Base-by-base conservation (phyloP, 2,888 invertebrate genomes). In the Pseudococcus jackbeardsleyi region DNA sequence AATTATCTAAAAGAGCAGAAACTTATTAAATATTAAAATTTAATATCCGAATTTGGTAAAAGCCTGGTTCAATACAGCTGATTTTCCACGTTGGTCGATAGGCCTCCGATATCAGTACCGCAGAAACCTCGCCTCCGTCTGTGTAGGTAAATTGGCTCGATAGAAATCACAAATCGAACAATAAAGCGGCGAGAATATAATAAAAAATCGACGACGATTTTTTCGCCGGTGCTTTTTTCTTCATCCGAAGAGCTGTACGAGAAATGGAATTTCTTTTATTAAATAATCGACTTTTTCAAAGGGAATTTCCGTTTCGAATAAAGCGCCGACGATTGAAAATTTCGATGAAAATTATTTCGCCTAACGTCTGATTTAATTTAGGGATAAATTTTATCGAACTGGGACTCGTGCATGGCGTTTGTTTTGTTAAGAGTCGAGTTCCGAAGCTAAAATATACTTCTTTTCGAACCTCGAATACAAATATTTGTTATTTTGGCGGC, bases 201-300 rank as follows among this genome's bases (percentile, higher is more conserved):
- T 72, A 33, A 72, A 72, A 72, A 17, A 33, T 15, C 72, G 72
- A 72, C 22, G 64, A 64, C 11, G 1, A 5, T 64, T 64, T 64
- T 9, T 19, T 22, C 22, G 11, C 5, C n/a, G 15, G 0, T n/a
- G 3, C 6, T 59, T 72, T 72, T 72, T 72, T 72, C 15, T 72
- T 72, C 11, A 22, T 72, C 33, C 33, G 15, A 33, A 33, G 6
- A 7, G 33, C 33, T 72, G 17, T 17, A 72, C 17, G 1, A 72
- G 33, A 72, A 72, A 72, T 72, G 72, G 72, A 72, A 72, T 72
- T 72, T 72, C 17, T 39, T 72, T 72, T 72, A 72, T 72, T 72
- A 72, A 72, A 33, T 72, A 72, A 72, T 72, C 72, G 72, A 72
- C 72, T 72, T 72, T 72, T 72, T 72, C 17, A 12, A 72, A 72